Evolutionary conservation across 2,113 vertebrate species (phyloP).

Genomic region (Actenoides hombroni): DNA sequence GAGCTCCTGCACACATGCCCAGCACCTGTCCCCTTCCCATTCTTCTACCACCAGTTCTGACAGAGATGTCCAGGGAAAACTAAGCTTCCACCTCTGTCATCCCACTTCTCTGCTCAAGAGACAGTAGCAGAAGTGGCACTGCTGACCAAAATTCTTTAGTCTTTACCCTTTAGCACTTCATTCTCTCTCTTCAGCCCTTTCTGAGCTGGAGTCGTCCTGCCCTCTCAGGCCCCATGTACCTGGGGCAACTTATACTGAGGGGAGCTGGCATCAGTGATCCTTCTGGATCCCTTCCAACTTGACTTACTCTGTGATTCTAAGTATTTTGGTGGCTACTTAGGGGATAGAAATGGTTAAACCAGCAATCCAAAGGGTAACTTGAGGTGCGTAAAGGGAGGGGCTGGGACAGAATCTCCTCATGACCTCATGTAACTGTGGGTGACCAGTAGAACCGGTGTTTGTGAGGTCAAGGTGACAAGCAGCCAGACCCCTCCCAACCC

Average conservation of each 20-base stretch:
- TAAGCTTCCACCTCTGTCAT: background rate
- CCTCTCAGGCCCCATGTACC: background rate
- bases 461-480: background rate
- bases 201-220: background rate
- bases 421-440: background rate
- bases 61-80: background rate
- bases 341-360: background rate
- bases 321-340: background rate
- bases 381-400: rapidly evolving
- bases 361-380: background rate
- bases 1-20: background rate
- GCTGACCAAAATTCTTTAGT: background rate
- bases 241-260: background rate
- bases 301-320: background rate
- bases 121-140: background rate
- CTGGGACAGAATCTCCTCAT: background rate
- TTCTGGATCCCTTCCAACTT: background rate
- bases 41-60: background rate
- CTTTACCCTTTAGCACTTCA: background rate
- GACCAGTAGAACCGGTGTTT: background rate
- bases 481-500: background rate
- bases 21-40: background rate
- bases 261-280: background rate
- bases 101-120: background rate
- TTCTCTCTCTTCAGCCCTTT: background rate